Percentiles rank a stretch among this genome's conserved stretches.
phyloP scores from a whole-genome alignment of 2,113 vertebrate species.

The Atherinomorus stipes region DNA sequence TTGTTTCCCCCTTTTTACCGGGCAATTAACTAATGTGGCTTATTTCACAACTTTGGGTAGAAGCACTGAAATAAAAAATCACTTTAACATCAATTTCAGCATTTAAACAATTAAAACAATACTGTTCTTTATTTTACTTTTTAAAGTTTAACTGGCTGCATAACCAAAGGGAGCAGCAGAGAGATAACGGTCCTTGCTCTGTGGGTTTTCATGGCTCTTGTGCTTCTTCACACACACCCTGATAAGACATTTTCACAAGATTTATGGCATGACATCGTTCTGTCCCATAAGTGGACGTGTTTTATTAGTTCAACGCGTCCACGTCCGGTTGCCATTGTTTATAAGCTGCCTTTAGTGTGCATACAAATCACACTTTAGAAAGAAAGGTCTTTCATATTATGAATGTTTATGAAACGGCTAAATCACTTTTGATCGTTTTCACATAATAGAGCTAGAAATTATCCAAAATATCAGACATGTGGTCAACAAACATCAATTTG shows the following conservation, averaged over 20 bases:
- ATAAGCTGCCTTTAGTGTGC: not conserved
- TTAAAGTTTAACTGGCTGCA: not conserved
- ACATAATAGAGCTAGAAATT: not conserved
- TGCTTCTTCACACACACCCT: constrained; percentile 1
- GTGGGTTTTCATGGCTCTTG: constrained; percentile 2
- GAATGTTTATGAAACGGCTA: not conserved
- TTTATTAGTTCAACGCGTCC: constrained; percentile 15
- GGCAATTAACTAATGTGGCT: not conserved
- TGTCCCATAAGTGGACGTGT: not conserved
- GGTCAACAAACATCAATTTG: not conserved
- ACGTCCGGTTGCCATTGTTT: constrained; percentile 22
- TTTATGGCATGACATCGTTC: constrained; percentile 10
- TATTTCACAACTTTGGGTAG: constrained; percentile 20
- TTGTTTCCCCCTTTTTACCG: not conserved
- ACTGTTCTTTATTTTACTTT: not conserved
- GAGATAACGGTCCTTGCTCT: constrained; percentile 2
- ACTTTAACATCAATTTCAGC: not conserved
- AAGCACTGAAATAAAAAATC: not conserved
- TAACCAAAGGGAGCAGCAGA: not conserved
- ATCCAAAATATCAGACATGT: too few relatives aligned
- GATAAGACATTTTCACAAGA: constrained; percentile 22
- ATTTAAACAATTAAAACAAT: too few relatives aligned
- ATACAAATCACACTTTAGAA: not conserved
- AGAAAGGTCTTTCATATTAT: not conserved
- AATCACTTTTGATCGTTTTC: not conserved